A percentile compares a stretch with the other conserved stretches of the same genome.
Conservation (phyloP, 2,797 vertebrate genomes). For the Toxotes lorentzi region DNA sequence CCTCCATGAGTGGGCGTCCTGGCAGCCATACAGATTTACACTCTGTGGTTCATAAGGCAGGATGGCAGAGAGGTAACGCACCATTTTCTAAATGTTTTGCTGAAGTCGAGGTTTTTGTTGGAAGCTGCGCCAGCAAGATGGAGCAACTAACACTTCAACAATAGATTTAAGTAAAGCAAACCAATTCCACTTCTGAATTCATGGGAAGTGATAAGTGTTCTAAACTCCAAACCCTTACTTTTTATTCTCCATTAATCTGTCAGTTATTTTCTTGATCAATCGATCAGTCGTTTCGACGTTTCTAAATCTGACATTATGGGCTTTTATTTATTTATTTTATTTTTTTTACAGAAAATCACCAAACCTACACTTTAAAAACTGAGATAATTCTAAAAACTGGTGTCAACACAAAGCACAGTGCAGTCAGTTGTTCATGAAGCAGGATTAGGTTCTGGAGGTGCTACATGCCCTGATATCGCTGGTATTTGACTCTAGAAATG, state of each 20-base stretch:
- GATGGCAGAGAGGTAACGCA: constrained; percentile 5
- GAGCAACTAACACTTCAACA: not conserved
- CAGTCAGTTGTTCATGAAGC: not conserved
- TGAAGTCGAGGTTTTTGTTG: not conserved
- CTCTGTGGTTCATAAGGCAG: constrained; percentile 16
- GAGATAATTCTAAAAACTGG: too few relatives aligned
- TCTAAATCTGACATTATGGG: too few relatives aligned
- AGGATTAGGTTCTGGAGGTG: not conserved
- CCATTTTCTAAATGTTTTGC: constrained; percentile 20
- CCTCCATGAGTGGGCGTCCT: not conserved
- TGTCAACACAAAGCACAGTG: too few relatives aligned
- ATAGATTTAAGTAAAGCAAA: not conserved
- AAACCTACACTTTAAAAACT: too few relatives aligned
- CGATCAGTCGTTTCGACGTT: too few relatives aligned
- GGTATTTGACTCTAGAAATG: not conserved
- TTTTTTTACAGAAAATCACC: too few relatives aligned
- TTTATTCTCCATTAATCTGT: not conserved
- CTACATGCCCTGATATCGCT: not conserved
- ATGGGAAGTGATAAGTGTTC: not conserved
- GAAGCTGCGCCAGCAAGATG: not conserved
- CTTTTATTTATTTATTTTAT: too few relatives aligned
- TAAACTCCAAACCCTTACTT: not conserved
- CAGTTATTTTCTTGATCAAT: not conserved
- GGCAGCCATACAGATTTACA: constrained; percentile 16
- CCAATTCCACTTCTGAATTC: not conserved